Percentiles rank a stretch among this genome's conserved stretches.
Evolutionary conservation across 2,888 invertebrate species (phyloP).

Genomic region (Chrysina gloriosa): DNA sequence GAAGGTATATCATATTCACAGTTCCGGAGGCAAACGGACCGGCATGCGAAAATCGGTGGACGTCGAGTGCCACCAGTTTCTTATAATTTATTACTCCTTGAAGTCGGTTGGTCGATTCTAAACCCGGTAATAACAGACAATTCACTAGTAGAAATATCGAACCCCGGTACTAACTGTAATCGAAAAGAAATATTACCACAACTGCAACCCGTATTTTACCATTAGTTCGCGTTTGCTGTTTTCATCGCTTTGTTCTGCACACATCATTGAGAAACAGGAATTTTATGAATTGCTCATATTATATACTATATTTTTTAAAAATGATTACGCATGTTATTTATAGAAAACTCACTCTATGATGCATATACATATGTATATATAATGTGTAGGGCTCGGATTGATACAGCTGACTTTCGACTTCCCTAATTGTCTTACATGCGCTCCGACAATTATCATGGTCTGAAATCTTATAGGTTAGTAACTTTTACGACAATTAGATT

Average conservation of each 20-base stretch:
- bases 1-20: constrained; percentile 55
- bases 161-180: neutral
- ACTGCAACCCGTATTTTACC: constrained; percentile 5
- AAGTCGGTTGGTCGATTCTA: constrained; percentile 33
- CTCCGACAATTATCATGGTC: too few species aligned
- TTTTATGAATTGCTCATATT: too few species aligned
- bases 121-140: constrained; percentile 39
- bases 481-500: too few species aligned
- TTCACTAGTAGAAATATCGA: constrained; percentile 21
- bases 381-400: too few species aligned
- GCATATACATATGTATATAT: too few species aligned
- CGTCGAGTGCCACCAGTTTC: constrained; percentile 33
- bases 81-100: constrained; percentile 41
- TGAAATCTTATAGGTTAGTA: too few species aligned
- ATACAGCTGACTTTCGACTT: too few species aligned
- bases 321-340: too few species aligned
- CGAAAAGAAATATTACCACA: constrained; percentile 2
- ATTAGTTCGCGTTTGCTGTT: constrained; percentile 3
- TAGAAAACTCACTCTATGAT: too few species aligned
- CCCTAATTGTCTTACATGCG: too few species aligned
- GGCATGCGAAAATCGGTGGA: constrained; percentile 40
- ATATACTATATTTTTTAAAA: too few species aligned
- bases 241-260: neutral
- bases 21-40: constrained; percentile 41
- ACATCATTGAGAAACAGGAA: too few species aligned